Evolutionary conservation across 1,140 invertebrate genomes (phyloP).

Genomic region (Augochlora pura): DNA sequence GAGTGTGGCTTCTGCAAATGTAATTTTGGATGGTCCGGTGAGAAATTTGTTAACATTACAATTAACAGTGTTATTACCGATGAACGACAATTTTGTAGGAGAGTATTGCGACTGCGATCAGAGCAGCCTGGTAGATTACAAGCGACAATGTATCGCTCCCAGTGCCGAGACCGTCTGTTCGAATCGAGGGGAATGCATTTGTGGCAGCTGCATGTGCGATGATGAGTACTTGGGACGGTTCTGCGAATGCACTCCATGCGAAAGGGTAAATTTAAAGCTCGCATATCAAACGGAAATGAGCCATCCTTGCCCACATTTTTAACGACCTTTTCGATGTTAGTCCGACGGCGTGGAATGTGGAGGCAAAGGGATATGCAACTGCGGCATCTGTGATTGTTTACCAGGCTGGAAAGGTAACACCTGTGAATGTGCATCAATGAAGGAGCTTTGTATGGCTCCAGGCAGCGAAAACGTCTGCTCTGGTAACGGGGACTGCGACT

Average conservation of each 20-base stretch:
- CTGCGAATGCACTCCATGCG: conserved; percentile 67
- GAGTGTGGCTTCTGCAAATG: conserved; percentile 69
- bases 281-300: no score
- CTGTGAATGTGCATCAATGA: conserved; percentile 64
- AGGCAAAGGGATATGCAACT: conserved; percentile 61
- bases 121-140: conserved; percentile 48
- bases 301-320: background rate
- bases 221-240: conserved; percentile 61
- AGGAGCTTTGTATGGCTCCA: conserved; percentile 61
- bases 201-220: conserved; percentile 65
- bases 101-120: conserved; percentile 65
- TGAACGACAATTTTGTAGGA: conserved; percentile 36
- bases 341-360: conserved; percentile 65
- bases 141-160: conserved; percentile 52
- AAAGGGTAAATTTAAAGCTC: conserved; percentile 50
- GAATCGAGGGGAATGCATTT: conserved; percentile 65
- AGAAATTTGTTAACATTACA: background rate
- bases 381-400: conserved; percentile 62
- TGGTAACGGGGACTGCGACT: conserved; percentile 68
- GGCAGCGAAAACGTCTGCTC: conserved; percentile 64
- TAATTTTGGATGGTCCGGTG: conserved; percentile 65
- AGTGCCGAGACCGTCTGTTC: conserved; percentile 52
- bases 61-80: background rate
- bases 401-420: conserved; percentile 63
- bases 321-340: conserved; percentile 24